A percentile compares a stretch with the other conserved stretches of the same genome.
Conservation (phyloP, 1,140 invertebrate species). For the Batillaria attramentaria region DNA sequence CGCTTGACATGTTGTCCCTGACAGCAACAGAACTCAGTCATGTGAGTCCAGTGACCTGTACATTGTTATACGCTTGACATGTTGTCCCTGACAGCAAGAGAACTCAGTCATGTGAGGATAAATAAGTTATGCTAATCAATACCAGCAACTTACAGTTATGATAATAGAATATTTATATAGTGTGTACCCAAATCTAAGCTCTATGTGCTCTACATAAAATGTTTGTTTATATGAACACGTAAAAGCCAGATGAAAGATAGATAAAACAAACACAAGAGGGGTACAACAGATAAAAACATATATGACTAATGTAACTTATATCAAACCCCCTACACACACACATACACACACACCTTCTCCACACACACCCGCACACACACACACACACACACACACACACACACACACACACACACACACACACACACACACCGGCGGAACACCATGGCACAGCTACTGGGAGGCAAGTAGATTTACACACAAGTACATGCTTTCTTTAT, state of each 20-base stretch:
- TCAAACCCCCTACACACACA: too few species aligned
- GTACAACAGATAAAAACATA: too few species aligned
- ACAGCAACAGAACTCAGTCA: neutral
- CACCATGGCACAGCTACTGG: neutral
- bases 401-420: conserved; percentile 8
- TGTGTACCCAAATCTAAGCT: neutral
- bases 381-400: neutral
- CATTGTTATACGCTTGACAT: conserved; percentile 19
- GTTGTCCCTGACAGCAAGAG: neutral
- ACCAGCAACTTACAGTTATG: too few species aligned
- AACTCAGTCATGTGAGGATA: neutral
- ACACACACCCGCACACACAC: neutral
- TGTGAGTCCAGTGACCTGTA: conserved; percentile 67
- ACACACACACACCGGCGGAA: neutral
- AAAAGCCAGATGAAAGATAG: neutral
- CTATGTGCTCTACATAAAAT: neutral
- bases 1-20: conserved; percentile 7
- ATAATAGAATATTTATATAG: too few species aligned
- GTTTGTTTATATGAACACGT: neutral
- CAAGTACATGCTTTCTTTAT: neutral
- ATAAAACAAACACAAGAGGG: too few species aligned
- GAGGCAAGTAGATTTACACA: neutral
- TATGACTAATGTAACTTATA: too few species aligned
- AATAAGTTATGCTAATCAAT: conserved; percentile 3
- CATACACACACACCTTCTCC: neutral